Conservation (phyloP, 2,888 invertebrate species). For the Andricus curvator region DNA sequence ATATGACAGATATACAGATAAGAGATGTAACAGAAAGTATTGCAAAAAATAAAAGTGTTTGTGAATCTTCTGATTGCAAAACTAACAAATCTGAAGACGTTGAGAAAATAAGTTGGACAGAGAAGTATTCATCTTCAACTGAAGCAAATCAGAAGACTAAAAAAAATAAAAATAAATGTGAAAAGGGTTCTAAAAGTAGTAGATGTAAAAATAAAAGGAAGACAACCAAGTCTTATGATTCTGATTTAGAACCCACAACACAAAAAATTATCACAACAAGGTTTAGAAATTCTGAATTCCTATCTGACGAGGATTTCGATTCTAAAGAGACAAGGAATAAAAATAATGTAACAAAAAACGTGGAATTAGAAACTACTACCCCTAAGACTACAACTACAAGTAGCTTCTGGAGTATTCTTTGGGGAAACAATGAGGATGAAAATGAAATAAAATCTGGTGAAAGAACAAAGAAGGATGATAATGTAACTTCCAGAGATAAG, state of each 20-base stretch:
- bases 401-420: not conserved
- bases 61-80: not conserved
- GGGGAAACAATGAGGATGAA: conserved; percentile 13
- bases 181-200: not conserved
- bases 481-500: not conserved
- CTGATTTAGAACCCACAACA: not conserved
- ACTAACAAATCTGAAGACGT: not conserved
- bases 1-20: not conserved
- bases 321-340: conserved; percentile 27
- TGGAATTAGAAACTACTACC: not conserved
- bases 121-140: not conserved
- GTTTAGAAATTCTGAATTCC: conserved; percentile 10
- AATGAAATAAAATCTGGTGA: conserved; percentile 45
- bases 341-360: conserved; percentile 4
- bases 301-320: conserved; percentile 32
- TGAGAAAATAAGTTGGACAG: not conserved
- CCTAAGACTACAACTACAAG: not conserved
- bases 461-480: conserved; percentile 14
- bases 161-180: not conserved
- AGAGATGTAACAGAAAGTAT: not conserved
- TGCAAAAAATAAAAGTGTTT: not conserved
- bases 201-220: not conserved
- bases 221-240: not conserved
- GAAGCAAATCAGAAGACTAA: not conserved
- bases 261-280: not conserved